phyloP scores from a whole-genome alignment of 2,797 vertebrate species.

The Sebastes taczanowskii region DNA sequence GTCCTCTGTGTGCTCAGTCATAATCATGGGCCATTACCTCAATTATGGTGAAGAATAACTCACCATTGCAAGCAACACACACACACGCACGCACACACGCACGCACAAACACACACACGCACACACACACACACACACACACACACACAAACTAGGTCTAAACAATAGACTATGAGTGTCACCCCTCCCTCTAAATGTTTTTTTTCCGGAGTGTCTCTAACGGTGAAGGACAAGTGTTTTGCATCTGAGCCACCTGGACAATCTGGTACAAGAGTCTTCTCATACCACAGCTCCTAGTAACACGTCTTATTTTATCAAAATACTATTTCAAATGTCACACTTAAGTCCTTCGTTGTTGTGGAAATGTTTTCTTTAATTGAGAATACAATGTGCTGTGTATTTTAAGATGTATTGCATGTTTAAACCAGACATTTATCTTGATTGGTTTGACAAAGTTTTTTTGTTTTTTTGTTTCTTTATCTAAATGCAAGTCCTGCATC shows the following conservation, averaged over 20 bases:
- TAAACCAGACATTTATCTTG: background rate
- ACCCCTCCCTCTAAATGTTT: background rate
- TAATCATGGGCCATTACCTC: slow-evolving; percentile 45
- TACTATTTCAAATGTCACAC: background rate
- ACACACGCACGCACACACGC: background rate
- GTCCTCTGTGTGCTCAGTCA: slow-evolving; percentile 14
- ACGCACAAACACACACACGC: too few relatives aligned
- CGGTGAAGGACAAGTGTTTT: slow-evolving; percentile 11
- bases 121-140: background rate
- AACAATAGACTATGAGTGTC: background rate
- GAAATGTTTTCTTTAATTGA: background rate
- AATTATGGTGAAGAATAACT: slow-evolving; percentile 17
- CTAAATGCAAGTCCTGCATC: background rate
- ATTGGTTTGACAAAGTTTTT: background rate
- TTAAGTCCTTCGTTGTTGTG: background rate
- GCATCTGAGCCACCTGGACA: slow-evolving; percentile 1
- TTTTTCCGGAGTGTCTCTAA: background rate
- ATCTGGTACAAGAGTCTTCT: background rate
- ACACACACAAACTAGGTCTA: background rate
- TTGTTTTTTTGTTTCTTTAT: background rate
- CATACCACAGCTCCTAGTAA: background rate
- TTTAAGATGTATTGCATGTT: background rate
- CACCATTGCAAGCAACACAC: background rate
- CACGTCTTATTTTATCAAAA: background rate
- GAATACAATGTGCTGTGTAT: background rate